Percentiles rank a stretch among this genome's conserved stretches.
phyloP scores from a whole-genome alignment of 2,797 vertebrate genomes.

The Tauraco hartlaubi region DNA sequence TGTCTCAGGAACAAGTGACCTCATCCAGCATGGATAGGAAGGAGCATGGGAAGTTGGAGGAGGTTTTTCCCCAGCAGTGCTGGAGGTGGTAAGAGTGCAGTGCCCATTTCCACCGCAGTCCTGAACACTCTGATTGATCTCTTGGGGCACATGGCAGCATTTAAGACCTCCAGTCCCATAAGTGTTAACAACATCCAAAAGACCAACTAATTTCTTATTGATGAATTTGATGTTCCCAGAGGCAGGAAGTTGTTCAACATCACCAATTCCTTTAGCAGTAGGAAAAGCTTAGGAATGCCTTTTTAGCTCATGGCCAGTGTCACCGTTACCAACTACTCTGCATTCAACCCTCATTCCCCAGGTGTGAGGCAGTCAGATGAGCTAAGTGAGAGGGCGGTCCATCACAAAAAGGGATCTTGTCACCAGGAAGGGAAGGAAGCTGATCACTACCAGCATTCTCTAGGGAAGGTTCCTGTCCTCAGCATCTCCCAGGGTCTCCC shows the following conservation, averaged over 20 bases:
- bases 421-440: neutral
- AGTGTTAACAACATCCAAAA: neutral
- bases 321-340: neutral
- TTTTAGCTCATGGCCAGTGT: neutral
- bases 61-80: neutral
- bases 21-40: neutral
- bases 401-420: neutral
- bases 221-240: neutral
- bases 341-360: neutral
- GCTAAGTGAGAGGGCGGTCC: neutral
- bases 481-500: neutral
- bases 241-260: neutral
- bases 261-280: neutral
- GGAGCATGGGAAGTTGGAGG: neutral
- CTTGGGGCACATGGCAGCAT: neutral
- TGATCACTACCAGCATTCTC: neutral
- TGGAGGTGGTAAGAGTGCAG: neutral
- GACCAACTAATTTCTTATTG: neutral
- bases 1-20: neutral
- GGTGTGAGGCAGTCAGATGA: neutral
- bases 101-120: neutral
- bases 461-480: neutral
- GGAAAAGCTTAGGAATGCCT: constrained; percentile 9
- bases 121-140: accelerated
- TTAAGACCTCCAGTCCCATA: neutral